Percentiles rank a stretch among this genome's conserved stretches.
phyloP scores from a whole-genome alignment of 2,797 vertebrate genomes.

The Eulemur mongoz region DNA sequence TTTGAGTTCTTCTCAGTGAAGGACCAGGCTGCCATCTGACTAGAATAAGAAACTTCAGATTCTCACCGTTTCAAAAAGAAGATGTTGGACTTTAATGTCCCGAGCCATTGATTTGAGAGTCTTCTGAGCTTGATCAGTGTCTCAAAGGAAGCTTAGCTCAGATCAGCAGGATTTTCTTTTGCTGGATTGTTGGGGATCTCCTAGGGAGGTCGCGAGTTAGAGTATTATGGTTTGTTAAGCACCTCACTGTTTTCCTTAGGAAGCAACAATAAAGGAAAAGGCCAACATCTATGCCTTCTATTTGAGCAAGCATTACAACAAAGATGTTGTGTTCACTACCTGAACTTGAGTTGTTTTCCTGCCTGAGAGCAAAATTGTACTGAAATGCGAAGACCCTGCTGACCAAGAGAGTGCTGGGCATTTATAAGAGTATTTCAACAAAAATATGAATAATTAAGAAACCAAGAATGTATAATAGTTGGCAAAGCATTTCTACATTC shows the following conservation, averaged over 20 bases:
- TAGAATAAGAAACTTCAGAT: conserved; percentile 43
- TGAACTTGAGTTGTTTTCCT: not conserved
- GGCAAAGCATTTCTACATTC: not conserved
- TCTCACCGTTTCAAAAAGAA: conserved; percentile 38
- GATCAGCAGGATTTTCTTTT: conserved; percentile 37
- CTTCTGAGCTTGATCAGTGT: not conserved
- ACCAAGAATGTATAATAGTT: not conserved
- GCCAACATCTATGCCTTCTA: not conserved
- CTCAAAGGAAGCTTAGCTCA: conserved; percentile 21
- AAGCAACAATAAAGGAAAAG: conserved; percentile 25
- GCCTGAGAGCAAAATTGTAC: not conserved
- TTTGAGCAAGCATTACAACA: not conserved
- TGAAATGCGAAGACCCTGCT: not conserved
- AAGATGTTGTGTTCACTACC: not conserved
- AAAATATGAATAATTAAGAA: conserved; percentile 28
- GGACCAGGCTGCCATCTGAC: not conserved
- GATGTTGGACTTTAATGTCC: conserved; percentile 48
- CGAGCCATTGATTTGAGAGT: conserved; percentile 25
- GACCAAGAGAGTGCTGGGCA: not conserved
- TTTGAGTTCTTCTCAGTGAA: conserved; percentile 45
- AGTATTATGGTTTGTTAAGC: not conserved
- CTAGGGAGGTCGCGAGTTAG: not conserved
- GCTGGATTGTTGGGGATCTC: not conserved
- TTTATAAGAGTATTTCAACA: not conserved
- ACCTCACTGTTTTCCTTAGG: not conserved